Evolutionary conservation across 37 sponge, comb jelly and placozoan genomes (phyloP), one percentile per base, ranked within the genome.

Genomic region (Lycopodina hypogea): DNA sequence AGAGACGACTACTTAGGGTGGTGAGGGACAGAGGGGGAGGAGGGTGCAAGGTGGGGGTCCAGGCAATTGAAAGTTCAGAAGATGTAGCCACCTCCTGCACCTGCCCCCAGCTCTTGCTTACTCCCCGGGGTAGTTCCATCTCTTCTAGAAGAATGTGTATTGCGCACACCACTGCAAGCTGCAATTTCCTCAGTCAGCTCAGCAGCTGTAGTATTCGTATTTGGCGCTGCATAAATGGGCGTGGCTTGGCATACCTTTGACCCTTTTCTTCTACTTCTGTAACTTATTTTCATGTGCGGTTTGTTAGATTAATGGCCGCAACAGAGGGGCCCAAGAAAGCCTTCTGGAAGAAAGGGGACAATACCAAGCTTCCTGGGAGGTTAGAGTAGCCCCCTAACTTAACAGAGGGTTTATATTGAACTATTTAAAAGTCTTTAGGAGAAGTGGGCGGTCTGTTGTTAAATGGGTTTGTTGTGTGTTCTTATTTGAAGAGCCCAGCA

Each of bases 321-420:
- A 23, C 53, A 29, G 79, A 85, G 1, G 37, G 52, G n/a, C 22
- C 60, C 39, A 90, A 74, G 78, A 80, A 69, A 24, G 53, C 92
- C 8, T 91, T 91, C 56, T 91, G 92, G 92, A 91, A 91, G 72
- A 82, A 79, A 45, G 88, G 84, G 4, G 59, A 59, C 58, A 83
- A 70, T 64, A 84, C 76, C 68, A 91, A 91, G 63, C 76, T 91
- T 3, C 92, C 92, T 21, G 92, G 92, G 72, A 91, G 88, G 92
- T 90, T 2, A 51, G 77, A 32, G 9, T 45, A 45, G 48, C 48
- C 9, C 9, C 8, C 48, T 45, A 9, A 8, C 18, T 28, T 18
- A 63, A 41, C 42, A 75, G 42, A 75, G 15, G 6, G 12, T 69
- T 30, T 33, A 8, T 23, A 61, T 15, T 30, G 30, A 36, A n/a